Evolutionary conservation across 2,888 invertebrate genomes (phyloP), one percentile per base, ranked within the genome.

Genomic region (Polydrusus cervinus): DNA sequence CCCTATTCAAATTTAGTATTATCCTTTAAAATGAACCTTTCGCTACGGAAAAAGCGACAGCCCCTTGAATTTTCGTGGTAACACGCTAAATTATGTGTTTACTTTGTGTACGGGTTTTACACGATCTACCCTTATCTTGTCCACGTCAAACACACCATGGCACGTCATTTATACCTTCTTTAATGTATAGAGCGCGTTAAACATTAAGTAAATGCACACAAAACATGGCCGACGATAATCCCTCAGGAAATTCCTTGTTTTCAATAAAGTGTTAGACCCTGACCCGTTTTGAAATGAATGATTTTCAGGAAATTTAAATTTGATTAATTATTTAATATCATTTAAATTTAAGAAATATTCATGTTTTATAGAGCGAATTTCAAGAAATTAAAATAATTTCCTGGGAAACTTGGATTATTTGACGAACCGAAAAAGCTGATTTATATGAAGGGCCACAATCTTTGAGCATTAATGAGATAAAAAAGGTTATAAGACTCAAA

Each of bases 11-110:
- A 40, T 25, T 43, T 40, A 69, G 69, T 38, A 60, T 69, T 69
- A 47, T 30, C 69, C 60, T 60, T 45, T 49, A 47, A 53, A 69
- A 60, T 69, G 69, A 43, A 69, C 69, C 69, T 60, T 34, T 38
- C 55, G 45, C 60, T 60, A 47, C 60, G 60, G 30, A 69, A 69
- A 69, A 69, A 49, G 30, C 69, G 34, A 43, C 69, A 69, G 53
- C 62, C 71, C 62, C 71, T 62, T 71, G 71, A 62, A 62, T 62
- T 62, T 53, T 71, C 38, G 30, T 61, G 71, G 62, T 18, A 71
- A 71, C 61, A 61, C 71, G 71, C 49, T 62, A 71, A 71, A 71
- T 71, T 49, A 62, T 71, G 71, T 71, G 71, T 71, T 71, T 71
- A 71, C 71, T 71, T 71, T 71, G 71, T 53, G 62, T 51, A 62